Percentiles rank a stretch among this genome's conserved stretches.
phyloP scores from a whole-genome alignment of 2,113 vertebrate genomes.

The Hylia prasina region DNA sequence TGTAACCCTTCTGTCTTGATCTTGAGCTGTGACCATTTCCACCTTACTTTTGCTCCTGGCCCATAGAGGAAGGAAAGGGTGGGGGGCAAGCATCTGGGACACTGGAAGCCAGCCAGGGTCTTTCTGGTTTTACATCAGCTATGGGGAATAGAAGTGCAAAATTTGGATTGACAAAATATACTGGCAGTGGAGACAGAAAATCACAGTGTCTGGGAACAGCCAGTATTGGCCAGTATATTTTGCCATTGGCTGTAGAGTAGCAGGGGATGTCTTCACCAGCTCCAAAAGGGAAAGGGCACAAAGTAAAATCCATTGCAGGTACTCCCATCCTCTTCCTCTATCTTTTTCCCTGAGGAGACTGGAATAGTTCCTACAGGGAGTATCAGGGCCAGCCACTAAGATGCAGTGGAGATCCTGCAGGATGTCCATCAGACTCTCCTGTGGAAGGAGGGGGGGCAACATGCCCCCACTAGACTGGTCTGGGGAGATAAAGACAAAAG shows the following conservation, averaged over 20 bases:
- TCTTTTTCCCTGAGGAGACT: background rate
- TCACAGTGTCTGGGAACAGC: too few species aligned
- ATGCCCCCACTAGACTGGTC: background rate
- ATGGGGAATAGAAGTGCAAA: too few species aligned
- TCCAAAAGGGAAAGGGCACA: background rate
- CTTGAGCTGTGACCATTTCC: too few species aligned
- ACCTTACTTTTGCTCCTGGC: too few species aligned
- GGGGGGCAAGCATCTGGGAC: too few species aligned
- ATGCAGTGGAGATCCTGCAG: background rate
- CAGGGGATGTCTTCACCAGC: background rate
- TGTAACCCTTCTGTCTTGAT: too few species aligned
- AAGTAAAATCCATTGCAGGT: background rate
- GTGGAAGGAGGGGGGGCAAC: background rate
- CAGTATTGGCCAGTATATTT: too few species aligned
- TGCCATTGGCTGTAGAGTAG: background rate
- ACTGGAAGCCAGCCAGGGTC: too few species aligned
- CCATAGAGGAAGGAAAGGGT: too few species aligned
- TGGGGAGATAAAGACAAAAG: background rate
- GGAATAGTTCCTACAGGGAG: too few species aligned
- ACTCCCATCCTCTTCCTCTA: background rate
- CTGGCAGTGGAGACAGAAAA: too few species aligned
- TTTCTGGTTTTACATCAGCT: too few species aligned
- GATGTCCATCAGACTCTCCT: accelerated
- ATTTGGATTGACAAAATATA: background rate
- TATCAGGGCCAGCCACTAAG: background rate